Conservation (phyloP, 2,888 invertebrate genomes). For the Pelosia muscerda region DNA sequence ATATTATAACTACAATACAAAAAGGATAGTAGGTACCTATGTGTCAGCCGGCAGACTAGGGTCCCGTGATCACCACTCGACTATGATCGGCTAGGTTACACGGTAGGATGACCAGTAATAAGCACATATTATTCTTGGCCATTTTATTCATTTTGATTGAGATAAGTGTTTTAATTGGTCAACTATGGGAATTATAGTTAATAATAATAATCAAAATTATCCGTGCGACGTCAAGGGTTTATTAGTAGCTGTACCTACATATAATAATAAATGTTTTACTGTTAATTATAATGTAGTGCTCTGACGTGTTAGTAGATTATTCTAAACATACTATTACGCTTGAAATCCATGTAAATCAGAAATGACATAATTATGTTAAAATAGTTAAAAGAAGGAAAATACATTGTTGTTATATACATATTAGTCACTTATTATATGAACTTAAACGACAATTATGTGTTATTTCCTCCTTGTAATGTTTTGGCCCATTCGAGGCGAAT, state of each 20-base stretch:
- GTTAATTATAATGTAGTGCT: not conserved
- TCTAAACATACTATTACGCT: not conserved
- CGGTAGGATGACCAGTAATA: not conserved
- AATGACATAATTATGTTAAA: not conserved
- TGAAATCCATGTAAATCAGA: not conserved
- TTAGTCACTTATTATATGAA: not conserved
- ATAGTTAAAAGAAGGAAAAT: slow-evolving; percentile 6
- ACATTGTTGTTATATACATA: not conserved
- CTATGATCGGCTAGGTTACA: not conserved
- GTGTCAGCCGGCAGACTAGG: not conserved
- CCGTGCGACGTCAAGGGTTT: not conserved
- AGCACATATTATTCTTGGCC: no score
- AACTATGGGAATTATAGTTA: no score
- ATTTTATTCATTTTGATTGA: no score
- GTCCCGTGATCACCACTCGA: not conserved
- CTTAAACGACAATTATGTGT: not conserved
- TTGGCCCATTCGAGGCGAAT: not conserved
- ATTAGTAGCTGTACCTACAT: no score
- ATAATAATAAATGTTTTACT: not conserved
- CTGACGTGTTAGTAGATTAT: not conserved
- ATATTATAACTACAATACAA: no score
- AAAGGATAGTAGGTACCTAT: no score
- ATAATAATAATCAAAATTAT: no score
- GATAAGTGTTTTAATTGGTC: no score
- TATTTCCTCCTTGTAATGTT: not conserved